These are phyloP conservation scores for Eubucco bourcierii DNA, from an alignment of 2,113 vertebrate species.

Conservation along the genomic window DNA sequence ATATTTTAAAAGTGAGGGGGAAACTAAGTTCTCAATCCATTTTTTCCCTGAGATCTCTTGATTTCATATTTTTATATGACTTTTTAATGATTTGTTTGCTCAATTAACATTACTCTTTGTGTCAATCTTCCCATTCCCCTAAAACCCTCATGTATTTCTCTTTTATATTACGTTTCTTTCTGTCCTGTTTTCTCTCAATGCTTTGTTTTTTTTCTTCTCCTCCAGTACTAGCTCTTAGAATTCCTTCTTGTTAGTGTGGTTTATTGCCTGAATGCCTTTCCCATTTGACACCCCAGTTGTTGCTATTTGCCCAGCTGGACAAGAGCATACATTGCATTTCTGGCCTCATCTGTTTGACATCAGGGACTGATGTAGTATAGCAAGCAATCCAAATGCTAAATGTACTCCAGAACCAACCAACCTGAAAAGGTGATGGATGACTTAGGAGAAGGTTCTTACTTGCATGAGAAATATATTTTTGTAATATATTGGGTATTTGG, in stretches of 20 bases:
- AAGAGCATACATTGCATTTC: background rate
- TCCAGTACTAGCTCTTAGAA: background rate
- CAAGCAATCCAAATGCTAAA: background rate
- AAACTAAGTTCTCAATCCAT: background rate
- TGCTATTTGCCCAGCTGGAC: constrained; percentile 49
- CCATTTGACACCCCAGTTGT: background rate
- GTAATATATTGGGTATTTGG: background rate
- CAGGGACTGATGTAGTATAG: background rate
- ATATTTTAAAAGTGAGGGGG: background rate
- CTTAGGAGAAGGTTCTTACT: background rate
- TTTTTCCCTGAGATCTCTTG: background rate
- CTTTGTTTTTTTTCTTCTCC: background rate
- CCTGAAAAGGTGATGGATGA: background rate
- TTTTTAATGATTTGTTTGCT: background rate
- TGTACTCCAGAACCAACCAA: background rate
- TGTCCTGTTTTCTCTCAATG: background rate
- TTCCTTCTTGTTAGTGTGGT: background rate
- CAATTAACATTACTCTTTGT: fast-evolving
- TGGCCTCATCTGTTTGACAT: constrained; percentile 15
- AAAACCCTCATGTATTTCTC: background rate
- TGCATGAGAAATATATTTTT: background rate
- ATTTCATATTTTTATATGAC: background rate
- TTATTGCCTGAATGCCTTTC: background rate
- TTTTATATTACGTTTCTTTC: background rate
- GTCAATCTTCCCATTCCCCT: background rate